Percentiles rank a stretch among this genome's conserved stretches.
phyloP scores from a whole-genome alignment of 2,113 vertebrate genomes.

The Bos javanicus region DNA sequence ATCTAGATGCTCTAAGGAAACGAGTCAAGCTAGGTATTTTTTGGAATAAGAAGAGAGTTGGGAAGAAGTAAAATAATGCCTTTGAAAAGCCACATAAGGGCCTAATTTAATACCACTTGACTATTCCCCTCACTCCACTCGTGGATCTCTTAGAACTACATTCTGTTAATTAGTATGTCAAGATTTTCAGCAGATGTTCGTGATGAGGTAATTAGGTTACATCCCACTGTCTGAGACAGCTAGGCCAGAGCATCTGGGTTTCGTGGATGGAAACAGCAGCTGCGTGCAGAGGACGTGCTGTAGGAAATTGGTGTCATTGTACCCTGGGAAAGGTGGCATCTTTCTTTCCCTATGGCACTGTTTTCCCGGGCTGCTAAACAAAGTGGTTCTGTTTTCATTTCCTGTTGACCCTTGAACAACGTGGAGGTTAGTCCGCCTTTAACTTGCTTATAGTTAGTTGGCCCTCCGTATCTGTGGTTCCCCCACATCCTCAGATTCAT shows the following conservation, averaged over 20 bases:
- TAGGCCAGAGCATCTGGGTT: neutral
- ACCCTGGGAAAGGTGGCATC: neutral
- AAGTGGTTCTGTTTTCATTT: neutral
- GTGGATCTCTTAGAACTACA: neutral
- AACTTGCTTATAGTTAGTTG: neutral
- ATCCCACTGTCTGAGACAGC: neutral
- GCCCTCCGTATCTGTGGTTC: neutral
- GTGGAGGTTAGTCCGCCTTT: neutral
- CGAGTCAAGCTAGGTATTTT: neutral
- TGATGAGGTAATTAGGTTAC: neutral
- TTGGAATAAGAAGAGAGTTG: neutral
- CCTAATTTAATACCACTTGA: neutral
- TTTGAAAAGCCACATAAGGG: neutral
- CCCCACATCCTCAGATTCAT: neutral
- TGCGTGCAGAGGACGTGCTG: neutral
- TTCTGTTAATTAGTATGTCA: neutral
- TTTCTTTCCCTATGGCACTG: neutral
- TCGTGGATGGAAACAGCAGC: neutral
- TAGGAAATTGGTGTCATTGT: neutral
- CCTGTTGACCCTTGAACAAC: neutral
- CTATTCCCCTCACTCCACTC: neutral
- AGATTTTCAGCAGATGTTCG: neutral
- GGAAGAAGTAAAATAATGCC: neutral
- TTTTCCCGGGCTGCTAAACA: neutral
- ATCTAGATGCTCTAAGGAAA: neutral